These are phyloP conservation scores for Junonia oenone DNA, from an alignment of 2,888 invertebrate species.

Conservation along the genomic window DNA sequence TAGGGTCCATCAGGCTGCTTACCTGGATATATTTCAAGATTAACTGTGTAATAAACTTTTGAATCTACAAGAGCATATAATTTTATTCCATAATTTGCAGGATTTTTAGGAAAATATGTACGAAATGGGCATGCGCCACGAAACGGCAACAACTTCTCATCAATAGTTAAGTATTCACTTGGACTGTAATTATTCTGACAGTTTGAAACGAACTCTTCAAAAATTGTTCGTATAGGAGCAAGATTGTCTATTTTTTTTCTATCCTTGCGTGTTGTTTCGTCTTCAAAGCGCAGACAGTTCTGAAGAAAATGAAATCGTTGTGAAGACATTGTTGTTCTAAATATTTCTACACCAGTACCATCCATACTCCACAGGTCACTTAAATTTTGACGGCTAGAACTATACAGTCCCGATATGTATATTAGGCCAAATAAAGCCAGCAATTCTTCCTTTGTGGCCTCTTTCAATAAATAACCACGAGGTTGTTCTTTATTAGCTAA, in stretches of 20 bases:
- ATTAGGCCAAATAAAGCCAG: constrained; percentile 3
- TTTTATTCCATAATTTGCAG: constrained; percentile 28
- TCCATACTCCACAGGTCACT: constrained; percentile 19
- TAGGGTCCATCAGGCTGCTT: constrained; percentile 24
- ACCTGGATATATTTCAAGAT: constrained; percentile 29
- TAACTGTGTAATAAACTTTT: constrained; percentile 24
- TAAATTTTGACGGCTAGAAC: constrained; percentile 15
- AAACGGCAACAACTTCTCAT: too few species aligned
- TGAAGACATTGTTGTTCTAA: constrained; percentile 20
- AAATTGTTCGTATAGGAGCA: constrained; percentile 17
- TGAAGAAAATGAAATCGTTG: constrained; percentile 20
- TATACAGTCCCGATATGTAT: constrained; percentile 18
- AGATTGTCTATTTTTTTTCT: constrained; percentile 17
- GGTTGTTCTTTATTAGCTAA: too few species aligned
- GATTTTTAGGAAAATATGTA: constrained; percentile 27
- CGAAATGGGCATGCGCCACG: too few species aligned
- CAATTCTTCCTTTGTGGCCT: too few species aligned
- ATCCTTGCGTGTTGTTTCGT: constrained; percentile 5
- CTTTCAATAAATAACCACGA: too few species aligned
- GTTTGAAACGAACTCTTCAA: constrained; percentile 17
- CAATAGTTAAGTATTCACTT: constrained; percentile 24
- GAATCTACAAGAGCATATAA: constrained; percentile 25
- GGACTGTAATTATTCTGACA: constrained; percentile 19
- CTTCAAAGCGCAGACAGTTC: constrained; percentile 11
- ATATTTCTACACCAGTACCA: constrained; percentile 23